Conservation (phyloP, 2,888 invertebrate genomes). For the Anorthoa munda region DNA sequence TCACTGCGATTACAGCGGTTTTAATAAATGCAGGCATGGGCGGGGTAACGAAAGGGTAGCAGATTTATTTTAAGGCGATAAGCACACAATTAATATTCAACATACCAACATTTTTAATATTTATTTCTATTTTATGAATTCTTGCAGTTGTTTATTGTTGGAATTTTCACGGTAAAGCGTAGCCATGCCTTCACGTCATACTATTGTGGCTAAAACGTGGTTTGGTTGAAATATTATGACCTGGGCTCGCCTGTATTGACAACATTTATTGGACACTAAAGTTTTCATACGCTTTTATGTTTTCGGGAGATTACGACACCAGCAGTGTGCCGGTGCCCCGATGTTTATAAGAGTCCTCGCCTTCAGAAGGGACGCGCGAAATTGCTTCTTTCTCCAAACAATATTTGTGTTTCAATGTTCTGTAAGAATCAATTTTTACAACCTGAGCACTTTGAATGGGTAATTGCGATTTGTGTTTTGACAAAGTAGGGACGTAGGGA, state of each 20-base stretch:
- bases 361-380: conserved; percentile 76
- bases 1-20: conserved; percentile 18
- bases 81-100: conserved; percentile 31
- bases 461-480: conserved; percentile 32
- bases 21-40: conserved; percentile 36
- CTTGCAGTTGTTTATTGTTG: conserved; percentile 18
- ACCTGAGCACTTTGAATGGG: conserved; percentile 20
- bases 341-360: conserved; percentile 80
- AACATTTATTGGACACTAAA: conserved; percentile 87
- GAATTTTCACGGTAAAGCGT: conserved; percentile 14
- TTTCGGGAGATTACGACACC: conserved; percentile 83
- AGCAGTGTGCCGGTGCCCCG: conserved; percentile 76
- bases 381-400: conserved; percentile 77
- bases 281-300: conserved; percentile 86
- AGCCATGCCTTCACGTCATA: conserved; percentile 15
- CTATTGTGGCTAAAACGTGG: conserved; percentile 67
- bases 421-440: conserved; percentile 68
- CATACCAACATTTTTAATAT: conserved; percentile 13
- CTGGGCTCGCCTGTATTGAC: conserved; percentile 79
- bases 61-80: conserved; percentile 33
- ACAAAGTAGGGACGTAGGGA: background rate
- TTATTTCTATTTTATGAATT: conserved; percentile 10
- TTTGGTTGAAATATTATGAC: conserved; percentile 73
- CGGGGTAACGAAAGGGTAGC: conserved; percentile 16
- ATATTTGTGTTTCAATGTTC: conserved; percentile 74